Evolutionary conservation across 2,797 vertebrate species (phyloP).

Genomic region (Cuniculus paca): DNA sequence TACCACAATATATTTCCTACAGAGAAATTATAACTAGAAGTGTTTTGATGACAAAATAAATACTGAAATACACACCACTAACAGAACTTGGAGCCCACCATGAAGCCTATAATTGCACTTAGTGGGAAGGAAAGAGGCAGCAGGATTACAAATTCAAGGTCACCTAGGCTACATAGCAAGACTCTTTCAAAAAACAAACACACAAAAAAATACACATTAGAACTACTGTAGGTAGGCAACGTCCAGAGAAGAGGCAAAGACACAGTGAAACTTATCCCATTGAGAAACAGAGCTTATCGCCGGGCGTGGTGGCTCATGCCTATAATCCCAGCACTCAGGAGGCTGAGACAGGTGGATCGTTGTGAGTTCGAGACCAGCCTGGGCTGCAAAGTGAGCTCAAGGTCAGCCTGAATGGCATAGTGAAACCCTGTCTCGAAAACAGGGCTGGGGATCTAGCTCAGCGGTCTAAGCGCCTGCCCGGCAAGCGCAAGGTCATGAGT

Average conservation of each 20-base stretch:
- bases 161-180: background rate
- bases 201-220: background rate
- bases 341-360: too few relatives aligned
- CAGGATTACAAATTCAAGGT: background rate
- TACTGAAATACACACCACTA: background rate
- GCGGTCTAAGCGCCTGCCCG: too few relatives aligned
- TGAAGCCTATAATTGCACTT: background rate
- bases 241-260: background rate
- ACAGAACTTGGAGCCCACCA: background rate
- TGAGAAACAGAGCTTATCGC: background rate
- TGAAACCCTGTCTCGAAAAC: too few relatives aligned
- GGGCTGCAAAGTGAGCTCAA: too few relatives aligned
- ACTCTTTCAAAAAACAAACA: background rate
- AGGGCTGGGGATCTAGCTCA: too few relatives aligned
- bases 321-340: too few relatives aligned
- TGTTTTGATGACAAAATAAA: background rate
- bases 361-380: too few relatives aligned
- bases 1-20: background rate
- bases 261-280: background rate
- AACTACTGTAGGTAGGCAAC: background rate
- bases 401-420: too few relatives aligned
- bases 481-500: too few relatives aligned
- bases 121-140: background rate
- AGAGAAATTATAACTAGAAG: background rate
- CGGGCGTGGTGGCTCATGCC: too few relatives aligned